Conservation (phyloP, 2,797 vertebrate species). For the Anolis apletophallus region DNA sequence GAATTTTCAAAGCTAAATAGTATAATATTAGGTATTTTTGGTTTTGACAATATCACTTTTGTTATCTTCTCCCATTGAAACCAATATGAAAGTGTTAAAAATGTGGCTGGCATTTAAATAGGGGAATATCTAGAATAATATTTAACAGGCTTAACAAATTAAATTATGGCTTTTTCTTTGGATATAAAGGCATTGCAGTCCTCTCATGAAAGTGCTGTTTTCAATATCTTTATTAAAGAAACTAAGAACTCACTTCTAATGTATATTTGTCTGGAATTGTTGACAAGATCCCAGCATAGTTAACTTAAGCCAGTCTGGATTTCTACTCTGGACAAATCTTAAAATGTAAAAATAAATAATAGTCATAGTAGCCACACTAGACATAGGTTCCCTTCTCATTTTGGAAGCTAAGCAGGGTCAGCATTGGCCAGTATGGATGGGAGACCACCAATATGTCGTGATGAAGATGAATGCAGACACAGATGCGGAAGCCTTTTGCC, state of each 20-base stretch:
- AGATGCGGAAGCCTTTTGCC: too few species aligned
- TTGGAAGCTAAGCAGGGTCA: too few species aligned
- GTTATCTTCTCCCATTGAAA: neutral
- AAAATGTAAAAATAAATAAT: neutral
- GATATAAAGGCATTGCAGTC: neutral
- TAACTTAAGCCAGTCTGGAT: neutral
- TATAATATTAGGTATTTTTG: conserved; percentile 10
- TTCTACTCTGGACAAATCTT: neutral
- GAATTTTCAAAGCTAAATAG: conserved; percentile 16
- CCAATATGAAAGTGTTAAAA: conserved; percentile 1
- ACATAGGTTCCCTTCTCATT: too few species aligned
- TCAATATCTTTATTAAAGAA: neutral
- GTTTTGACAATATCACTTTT: neutral
- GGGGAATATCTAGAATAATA: neutral
- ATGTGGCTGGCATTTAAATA: conserved; percentile 7
- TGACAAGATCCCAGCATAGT: neutral
- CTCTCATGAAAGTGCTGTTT: neutral
- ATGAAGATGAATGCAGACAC: too few species aligned
- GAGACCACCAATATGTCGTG: too few species aligned
- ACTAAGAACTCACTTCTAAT: neutral
- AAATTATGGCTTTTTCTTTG: conserved; percentile 2
- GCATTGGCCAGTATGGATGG: too few species aligned
- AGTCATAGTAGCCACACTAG: too few species aligned
- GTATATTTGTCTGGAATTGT: neutral
- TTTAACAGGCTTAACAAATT: conserved; percentile 18